Evolutionary conservation across 2,113 vertebrate species (phyloP), one percentile per base, ranked within the genome.

Genomic region (Buteo buteo): DNA sequence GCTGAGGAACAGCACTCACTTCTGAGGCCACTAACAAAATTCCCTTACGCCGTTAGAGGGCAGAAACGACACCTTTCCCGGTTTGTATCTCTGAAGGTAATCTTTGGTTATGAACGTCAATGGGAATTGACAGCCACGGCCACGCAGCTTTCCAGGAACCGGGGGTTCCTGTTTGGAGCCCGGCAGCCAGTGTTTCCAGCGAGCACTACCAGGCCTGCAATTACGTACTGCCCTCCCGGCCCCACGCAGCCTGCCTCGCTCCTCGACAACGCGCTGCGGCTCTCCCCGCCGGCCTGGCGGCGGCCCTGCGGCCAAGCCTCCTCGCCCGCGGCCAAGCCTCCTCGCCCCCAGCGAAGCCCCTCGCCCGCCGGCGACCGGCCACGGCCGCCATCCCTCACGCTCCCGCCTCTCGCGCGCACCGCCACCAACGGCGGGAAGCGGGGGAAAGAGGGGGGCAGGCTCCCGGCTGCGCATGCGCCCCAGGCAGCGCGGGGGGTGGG

Each of bases 121-220:
- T 0, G 26, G 58, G 21, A 59, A 42, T 1, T 3, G 18, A 38
- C 40, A 12, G 44, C 34, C 61, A 8, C 25, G 16, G 47, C 40
- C 13, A 14, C 26, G 2, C 20, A 45, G 61, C 42, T 19, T 36
- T 10, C 42, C 42, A 3, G 32, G 36, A 36, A 36, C 7, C 9
- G 7, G 31, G n/a, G 3, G 13, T 8, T 70, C 71, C 64, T 6
- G 2, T 8, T 8, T 16, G 25, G 26, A 36, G 7, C 19, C 49
- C 11, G 16, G 7, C 28, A 4, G 28, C 0, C 18, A 14, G 3
- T 2, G 7, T 4, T 50, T 50, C 42, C 24, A 10, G 38, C 3
- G 28, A 54, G 21, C 16, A 8, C 18, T 8, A 6, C 29, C 1
- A 24, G 24, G 34, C 50, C 38, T 19, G 26, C 77, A 16, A 7